Evolutionary conservation across 2,113 vertebrate species (phyloP).

Genomic region (Cyrtonyx montezumae): DNA sequence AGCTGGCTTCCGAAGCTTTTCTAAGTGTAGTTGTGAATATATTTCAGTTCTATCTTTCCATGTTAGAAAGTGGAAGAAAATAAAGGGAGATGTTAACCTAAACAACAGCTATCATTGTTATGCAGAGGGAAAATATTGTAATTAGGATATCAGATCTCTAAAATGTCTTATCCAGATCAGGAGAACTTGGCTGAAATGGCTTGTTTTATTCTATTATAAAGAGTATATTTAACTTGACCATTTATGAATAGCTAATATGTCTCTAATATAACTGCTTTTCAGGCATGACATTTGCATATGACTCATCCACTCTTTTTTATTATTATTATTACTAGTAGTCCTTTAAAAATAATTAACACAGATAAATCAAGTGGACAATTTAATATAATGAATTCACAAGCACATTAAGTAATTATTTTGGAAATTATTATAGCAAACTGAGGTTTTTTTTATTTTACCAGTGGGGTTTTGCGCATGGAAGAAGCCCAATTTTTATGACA

Average conservation of each 20-base stretch:
- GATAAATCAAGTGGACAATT: neutral
- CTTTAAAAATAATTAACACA: neutral
- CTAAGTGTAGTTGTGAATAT: neutral
- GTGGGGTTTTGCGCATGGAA: neutral
- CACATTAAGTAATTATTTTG: conserved; percentile 5
- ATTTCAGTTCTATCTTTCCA: conserved; percentile 18
- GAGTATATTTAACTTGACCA: neutral
- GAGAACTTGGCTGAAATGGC: conserved; percentile 28
- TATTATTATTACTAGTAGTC: neutral
- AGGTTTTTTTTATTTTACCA: neutral
- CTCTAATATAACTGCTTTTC: neutral
- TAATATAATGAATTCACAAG: neutral
- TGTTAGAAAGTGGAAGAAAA: neutral
- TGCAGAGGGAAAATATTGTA: neutral
- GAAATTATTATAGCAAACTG: neutral
- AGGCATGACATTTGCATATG: neutral
- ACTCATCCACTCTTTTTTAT: neutral
- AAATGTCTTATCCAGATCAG: conserved; percentile 48
- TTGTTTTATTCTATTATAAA: conserved; percentile 48
- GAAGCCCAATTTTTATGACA: neutral
- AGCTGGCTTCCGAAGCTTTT: conserved; percentile 11
- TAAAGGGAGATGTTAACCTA: conserved; percentile 17
- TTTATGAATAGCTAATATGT: neutral
- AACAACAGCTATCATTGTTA: conserved; percentile 36
- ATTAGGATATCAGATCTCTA: conserved; percentile 40